phyloP scores from a whole-genome alignment of 1,140 invertebrate genomes.

The Drosophila ironensis region DNA sequence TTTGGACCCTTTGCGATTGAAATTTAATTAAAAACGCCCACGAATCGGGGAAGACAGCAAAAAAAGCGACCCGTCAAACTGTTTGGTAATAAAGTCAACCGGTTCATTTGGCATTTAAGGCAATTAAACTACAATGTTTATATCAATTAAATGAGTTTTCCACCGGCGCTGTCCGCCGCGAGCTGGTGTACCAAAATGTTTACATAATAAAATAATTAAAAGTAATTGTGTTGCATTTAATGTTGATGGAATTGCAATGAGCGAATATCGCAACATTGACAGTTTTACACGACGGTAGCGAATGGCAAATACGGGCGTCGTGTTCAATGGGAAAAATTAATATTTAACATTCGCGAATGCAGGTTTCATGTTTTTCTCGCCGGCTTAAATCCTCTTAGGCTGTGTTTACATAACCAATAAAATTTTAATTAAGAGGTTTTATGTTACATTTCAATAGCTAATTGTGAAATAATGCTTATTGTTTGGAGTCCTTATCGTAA shows the following conservation, averaged over 20 bases:
- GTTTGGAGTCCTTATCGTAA: too few species aligned
- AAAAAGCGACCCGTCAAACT: conserved; percentile 27
- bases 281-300: neutral
- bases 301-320: conserved; percentile 3
- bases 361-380: too few species aligned
- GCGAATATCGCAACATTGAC: neutral
- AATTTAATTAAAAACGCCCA: conserved; percentile 52
- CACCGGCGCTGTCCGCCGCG: neutral
- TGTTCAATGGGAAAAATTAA: neutral
- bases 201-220: conserved; percentile 63
- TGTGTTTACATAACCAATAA: too few species aligned
- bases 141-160: conserved; percentile 44
- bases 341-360: neutral
- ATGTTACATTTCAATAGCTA: too few species aligned
- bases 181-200: conserved; percentile 27
- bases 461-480: too few species aligned
- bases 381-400: too few species aligned
- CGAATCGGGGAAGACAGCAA: conserved; percentile 3
- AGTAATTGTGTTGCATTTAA: conserved; percentile 48
- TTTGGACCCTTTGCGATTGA: conserved; percentile 22
- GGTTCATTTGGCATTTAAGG: conserved; percentile 55
- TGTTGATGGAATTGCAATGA: conserved; percentile 13
- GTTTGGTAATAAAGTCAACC: conserved; percentile 62
- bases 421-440: too few species aligned
- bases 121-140: conserved; percentile 60